phyloP scores from a whole-genome alignment of 2,888 invertebrate genomes.

The Zelleria hepariella region DNA sequence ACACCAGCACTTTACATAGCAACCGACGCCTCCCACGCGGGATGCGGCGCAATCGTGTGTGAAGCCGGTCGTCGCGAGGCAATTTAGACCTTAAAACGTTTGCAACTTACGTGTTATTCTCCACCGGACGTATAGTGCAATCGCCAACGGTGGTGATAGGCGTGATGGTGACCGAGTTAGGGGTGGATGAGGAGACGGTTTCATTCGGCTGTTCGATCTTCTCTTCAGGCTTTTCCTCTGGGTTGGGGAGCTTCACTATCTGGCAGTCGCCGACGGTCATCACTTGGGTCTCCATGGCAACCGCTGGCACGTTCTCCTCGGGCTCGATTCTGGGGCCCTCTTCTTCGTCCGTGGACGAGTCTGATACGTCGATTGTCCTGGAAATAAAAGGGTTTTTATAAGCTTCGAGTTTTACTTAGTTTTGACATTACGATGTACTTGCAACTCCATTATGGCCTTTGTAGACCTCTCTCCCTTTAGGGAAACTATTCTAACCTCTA shows the following conservation, averaged over 20 bases:
- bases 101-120: conserved; percentile 42
- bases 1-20: too few species aligned
- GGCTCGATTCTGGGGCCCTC: conserved; percentile 40
- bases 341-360: conserved; percentile 54
- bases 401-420: background rate
- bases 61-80: background rate
- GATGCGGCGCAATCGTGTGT: too few species aligned
- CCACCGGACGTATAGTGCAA: conserved; percentile 62
- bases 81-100: background rate
- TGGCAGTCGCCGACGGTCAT: conserved; percentile 70
- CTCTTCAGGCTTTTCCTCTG: conserved; percentile 41
- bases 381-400: background rate
- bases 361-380: conserved; percentile 57
- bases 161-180: conserved; percentile 58
- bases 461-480: too few species aligned
- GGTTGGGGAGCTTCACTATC: conserved; percentile 58
- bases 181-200: conserved; percentile 33
- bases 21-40: too few species aligned
- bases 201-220: conserved; percentile 21
- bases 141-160: conserved; percentile 64
- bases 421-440: background rate
- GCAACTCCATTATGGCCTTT: too few species aligned
- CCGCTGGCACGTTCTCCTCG: conserved; percentile 46
- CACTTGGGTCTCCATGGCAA: conserved; percentile 52
- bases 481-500: too few species aligned